Percentiles rank a stretch among this genome's conserved stretches.
phyloP scores from a whole-genome alignment of 2,797 vertebrate genomes.

The Acanthurus tractus region DNA sequence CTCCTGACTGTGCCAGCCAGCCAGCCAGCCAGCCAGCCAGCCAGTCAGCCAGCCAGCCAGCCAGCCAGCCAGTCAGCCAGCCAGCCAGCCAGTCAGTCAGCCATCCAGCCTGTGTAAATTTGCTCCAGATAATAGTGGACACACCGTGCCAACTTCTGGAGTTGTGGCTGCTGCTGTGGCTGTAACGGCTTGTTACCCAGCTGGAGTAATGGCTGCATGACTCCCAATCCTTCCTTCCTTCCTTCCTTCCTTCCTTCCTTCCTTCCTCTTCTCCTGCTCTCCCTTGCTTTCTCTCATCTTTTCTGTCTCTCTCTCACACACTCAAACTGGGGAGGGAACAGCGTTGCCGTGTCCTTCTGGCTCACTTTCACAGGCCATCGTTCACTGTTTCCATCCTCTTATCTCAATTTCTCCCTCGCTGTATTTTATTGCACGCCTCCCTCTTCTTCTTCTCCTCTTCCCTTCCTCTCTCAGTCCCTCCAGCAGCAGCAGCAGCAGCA shows the following conservation, averaged over 20 bases:
- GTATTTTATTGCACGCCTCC: constrained; percentile 38
- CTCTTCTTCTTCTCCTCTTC: constrained; percentile 7
- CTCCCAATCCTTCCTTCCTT: constrained; percentile 39
- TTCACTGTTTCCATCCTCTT: constrained; percentile 43
- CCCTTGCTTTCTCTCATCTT: constrained; percentile 4
- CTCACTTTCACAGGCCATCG: constrained; percentile 42
- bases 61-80: too few species aligned
- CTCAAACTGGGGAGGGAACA: background rate
- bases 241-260: constrained; percentile 22
- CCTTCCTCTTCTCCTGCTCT: constrained; percentile 1
- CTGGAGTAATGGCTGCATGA: constrained; percentile 76
- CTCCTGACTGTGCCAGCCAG: constrained; percentile 8
- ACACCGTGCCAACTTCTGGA: constrained; percentile 71
- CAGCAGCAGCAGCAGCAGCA: constrained; percentile 15
- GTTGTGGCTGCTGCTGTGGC: constrained; percentile 76
- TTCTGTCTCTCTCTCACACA: constrained; percentile 12
- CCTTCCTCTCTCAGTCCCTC: constrained; percentile 28
- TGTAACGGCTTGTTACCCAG: constrained; percentile 82
- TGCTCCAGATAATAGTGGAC: constrained; percentile 78
- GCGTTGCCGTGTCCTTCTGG: constrained; percentile 21
- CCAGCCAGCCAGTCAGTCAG: background rate
- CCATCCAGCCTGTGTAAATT: constrained; percentile 75
- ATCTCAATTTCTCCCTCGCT: constrained; percentile 42
- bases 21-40: too few species aligned
- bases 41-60: constrained; percentile 54